Evolutionary conservation across 2,797 vertebrate species (phyloP).

Genomic region (Hydrolagus colliei): DNA sequence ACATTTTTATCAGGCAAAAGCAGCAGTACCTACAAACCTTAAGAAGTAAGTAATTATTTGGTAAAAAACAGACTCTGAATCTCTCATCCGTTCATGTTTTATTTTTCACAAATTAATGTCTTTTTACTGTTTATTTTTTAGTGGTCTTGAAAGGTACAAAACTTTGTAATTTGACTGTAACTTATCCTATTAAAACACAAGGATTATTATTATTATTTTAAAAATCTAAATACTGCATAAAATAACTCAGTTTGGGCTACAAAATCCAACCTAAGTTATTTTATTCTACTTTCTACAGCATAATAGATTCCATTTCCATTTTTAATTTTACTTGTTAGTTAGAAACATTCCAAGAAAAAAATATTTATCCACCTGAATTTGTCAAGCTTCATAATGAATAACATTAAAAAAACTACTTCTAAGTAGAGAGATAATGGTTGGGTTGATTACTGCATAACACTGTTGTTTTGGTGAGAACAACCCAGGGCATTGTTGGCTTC

Average conservation of each 20-base stretch:
- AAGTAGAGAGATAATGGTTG: too few relatives aligned
- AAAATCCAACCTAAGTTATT: not conserved
- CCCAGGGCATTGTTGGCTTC: too few relatives aligned
- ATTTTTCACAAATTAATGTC: not conserved
- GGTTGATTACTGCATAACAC: too few relatives aligned
- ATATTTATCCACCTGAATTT: too few relatives aligned
- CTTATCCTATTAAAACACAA: not conserved
- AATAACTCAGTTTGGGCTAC: not conserved
- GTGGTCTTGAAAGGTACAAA: not conserved
- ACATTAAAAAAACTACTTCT: too few relatives aligned
- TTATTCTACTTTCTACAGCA: not conserved
- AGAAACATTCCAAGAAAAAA: not conserved
- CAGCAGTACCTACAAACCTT: not conserved
- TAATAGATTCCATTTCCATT: not conserved
- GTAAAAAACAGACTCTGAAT: not conserved
- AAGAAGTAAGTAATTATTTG: not conserved
- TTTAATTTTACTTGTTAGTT: not conserved
- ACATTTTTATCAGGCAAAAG: not conserved
- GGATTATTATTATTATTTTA: not conserved
- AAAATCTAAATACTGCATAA: not conserved
- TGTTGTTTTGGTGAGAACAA: too few relatives aligned
- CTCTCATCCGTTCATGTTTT: not conserved
- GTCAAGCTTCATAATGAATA: too few relatives aligned
- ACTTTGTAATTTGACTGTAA: not conserved
- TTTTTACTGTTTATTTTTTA: not conserved